These are phyloP conservation scores for Brachyrhaphis roseni DNA, from an alignment of 2,797 vertebrate species.

Conservation along the genomic window DNA sequence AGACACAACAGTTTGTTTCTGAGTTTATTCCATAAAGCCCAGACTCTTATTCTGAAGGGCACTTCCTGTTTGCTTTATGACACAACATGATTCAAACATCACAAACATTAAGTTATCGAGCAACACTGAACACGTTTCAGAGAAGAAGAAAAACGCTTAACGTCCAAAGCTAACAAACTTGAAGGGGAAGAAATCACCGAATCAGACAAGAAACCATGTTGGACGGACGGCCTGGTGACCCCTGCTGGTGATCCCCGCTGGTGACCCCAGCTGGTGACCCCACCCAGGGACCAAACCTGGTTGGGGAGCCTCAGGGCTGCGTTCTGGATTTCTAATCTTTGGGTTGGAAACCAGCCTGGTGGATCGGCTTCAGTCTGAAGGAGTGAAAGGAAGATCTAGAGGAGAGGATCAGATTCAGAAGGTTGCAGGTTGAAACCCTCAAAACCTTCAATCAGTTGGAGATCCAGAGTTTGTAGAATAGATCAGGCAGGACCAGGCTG, in stretches of 20 bases:
- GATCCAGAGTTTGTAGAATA: not conserved
- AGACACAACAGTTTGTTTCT: not conserved
- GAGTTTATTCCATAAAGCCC: constrained; percentile 2
- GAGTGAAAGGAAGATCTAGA: not conserved
- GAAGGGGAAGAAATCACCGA: not conserved
- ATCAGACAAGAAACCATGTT: not conserved
- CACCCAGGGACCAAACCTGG: too few relatives aligned
- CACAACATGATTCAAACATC: constrained; percentile 1
- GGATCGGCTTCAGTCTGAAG: too few relatives aligned
- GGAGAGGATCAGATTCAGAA: not conserved
- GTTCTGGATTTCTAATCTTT: not conserved
- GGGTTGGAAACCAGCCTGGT: not conserved
- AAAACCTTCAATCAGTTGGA: not conserved
- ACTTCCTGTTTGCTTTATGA: not conserved
- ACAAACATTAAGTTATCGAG: not conserved
- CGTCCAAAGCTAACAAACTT: not conserved
- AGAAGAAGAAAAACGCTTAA: not conserved
- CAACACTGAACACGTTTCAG: not conserved
- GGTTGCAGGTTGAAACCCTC: not conserved
- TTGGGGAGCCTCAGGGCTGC: not conserved
- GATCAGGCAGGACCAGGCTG: not conserved
- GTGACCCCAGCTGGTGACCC: too few relatives aligned
- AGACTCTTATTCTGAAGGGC: not conserved
- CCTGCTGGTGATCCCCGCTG: too few relatives aligned
- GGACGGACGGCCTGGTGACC: not conserved